Percentiles rank a stretch among this genome's conserved stretches.
phyloP scores from a whole-genome alignment of 2,797 vertebrate genomes.

The Morelia viridis region DNA sequence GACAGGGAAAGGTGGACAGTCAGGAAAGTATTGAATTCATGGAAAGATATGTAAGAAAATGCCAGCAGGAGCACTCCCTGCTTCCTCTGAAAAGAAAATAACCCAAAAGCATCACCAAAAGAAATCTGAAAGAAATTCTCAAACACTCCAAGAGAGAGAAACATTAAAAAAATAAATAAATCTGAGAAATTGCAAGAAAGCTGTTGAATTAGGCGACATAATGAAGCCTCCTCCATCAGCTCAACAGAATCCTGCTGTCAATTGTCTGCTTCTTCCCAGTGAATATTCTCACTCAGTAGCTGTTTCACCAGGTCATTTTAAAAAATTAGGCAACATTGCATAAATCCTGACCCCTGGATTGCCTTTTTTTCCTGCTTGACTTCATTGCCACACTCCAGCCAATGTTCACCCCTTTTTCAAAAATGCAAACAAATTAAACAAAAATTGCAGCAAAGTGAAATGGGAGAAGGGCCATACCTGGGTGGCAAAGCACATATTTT shows the following conservation, averaged over 20 bases:
- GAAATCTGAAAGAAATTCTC: not conserved
- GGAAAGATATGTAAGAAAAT: not conserved
- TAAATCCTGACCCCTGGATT: not conserved
- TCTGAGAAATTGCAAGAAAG: not conserved
- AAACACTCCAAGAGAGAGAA: not conserved
- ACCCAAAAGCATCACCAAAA: not conserved
- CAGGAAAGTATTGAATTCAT: not conserved
- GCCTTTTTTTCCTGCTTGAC: not conserved
- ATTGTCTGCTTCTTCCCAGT: not conserved
- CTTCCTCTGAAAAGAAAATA: not conserved
- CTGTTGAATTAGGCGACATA: not conserved
- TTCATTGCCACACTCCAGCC: not conserved
- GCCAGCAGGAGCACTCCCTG: not conserved
- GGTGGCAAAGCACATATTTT: not conserved
- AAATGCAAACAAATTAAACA: not conserved
- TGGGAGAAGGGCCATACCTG: not conserved
- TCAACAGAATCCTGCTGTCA: not conserved
- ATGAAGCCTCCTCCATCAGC: not conserved
- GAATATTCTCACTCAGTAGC: not conserved
- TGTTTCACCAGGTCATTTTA: not conserved
- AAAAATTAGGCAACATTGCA: not conserved
- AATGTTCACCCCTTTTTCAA: not conserved
- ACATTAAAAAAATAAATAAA: not conserved
- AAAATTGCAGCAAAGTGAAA: not conserved
- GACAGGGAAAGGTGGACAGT: not conserved